A percentile compares a stretch with the other conserved stretches of the same genome.
phyloP scores from a whole-genome alignment of 2,888 invertebrate species.

The Phengaris arion region DNA sequence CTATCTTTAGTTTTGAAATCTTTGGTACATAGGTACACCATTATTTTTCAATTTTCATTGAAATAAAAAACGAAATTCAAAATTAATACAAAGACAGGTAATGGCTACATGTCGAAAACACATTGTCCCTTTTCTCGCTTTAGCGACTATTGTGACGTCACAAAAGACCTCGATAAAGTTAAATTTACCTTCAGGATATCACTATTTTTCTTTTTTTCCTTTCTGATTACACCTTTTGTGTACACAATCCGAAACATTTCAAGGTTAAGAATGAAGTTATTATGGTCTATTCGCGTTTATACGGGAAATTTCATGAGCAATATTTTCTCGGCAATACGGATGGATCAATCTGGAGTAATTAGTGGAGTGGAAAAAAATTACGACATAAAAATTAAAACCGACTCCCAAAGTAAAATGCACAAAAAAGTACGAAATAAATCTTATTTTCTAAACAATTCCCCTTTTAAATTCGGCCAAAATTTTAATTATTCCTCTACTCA shows the following conservation, averaged over 20 bases:
- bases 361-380: too few species aligned
- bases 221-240: conserved; percentile 18
- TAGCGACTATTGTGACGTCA: conserved; percentile 9
- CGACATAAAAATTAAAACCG: too few species aligned
- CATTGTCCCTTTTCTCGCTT: neutral
- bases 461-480: too few species aligned
- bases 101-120: conserved; percentile 6
- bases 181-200: conserved; percentile 26
- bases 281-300: neutral
- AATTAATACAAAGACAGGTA: neutral
- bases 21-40: neutral
- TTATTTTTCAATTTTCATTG: neutral
- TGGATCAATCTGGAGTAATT: too few species aligned
- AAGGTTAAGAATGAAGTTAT: neutral
- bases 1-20: too few species aligned
- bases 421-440: too few species aligned
- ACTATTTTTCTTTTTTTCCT: conserved; percentile 8
- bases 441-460: too few species aligned
- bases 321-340: neutral
- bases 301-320: neutral
- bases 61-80: neutral
- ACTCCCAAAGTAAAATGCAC: too few species aligned
- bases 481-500: too few species aligned
- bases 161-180: conserved; percentile 26
- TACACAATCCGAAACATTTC: neutral